These are phyloP conservation scores for Tetragonula carbonaria DNA, from an alignment of 2,888 invertebrate species.

Conservation along the genomic window DNA sequence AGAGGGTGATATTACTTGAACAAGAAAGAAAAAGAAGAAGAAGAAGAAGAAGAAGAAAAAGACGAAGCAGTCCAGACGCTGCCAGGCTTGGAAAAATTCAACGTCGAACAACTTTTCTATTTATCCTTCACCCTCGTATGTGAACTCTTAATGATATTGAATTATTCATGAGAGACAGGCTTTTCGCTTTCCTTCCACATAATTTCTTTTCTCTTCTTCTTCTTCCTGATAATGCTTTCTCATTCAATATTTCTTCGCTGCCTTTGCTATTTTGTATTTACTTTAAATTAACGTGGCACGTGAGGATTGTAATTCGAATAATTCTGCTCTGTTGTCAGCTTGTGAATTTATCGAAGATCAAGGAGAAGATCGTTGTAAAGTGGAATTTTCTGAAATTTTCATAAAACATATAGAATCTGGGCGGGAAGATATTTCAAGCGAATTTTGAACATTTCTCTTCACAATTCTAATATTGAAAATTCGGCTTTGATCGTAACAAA, in stretches of 20 bases:
- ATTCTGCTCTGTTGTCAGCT: too few relatives aligned
- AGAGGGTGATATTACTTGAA: constrained; percentile 45
- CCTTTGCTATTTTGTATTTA: background rate
- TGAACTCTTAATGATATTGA: constrained; percentile 43
- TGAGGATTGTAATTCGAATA: too few relatives aligned
- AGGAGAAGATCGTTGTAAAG: too few relatives aligned
- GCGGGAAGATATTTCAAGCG: too few relatives aligned
- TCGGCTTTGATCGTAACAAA: too few relatives aligned
- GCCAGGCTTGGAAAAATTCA: constrained; percentile 78
- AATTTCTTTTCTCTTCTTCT: constrained; percentile 11
- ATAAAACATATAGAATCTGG: too few relatives aligned
- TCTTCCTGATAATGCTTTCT: background rate
- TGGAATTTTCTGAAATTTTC: too few relatives aligned
- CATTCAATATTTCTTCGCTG: background rate
- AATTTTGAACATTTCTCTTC: too few relatives aligned
- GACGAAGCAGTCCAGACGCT: constrained; percentile 49
- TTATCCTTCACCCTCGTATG: constrained; percentile 80
- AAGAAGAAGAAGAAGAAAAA: constrained; percentile 66
- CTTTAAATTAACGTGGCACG: background rate
- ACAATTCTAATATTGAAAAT: too few relatives aligned
- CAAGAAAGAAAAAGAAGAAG: constrained; percentile 69
- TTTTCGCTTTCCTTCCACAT: constrained; percentile 16
- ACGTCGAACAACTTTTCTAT: constrained; percentile 81
- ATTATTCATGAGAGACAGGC: constrained; percentile 33
- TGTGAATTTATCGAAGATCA: too few relatives aligned